Conservation (phyloP, 2,888 invertebrate species). For the Mythimna loreyi region DNA sequence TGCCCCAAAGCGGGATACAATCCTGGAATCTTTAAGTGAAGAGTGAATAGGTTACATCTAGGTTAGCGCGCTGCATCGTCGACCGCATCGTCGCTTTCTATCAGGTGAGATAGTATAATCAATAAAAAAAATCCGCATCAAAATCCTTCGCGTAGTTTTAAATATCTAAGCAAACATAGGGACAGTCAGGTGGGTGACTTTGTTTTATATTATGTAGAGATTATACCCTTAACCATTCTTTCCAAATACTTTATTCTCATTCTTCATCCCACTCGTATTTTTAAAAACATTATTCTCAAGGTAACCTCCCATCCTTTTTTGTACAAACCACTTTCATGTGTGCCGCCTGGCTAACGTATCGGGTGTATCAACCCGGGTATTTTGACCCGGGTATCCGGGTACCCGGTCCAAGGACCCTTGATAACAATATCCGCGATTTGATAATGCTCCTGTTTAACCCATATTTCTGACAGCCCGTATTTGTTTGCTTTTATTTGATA, state of each 20-base stretch:
- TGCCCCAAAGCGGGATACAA: no score
- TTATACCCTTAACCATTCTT: not conserved
- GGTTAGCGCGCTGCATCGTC: no score
- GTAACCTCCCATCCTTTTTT: slow-evolving; percentile 28
- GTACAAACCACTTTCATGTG: slow-evolving; percentile 41
- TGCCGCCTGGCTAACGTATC: slow-evolving; percentile 46
- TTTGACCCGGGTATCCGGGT: slow-evolving; percentile 29
- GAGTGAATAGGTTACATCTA: no score
- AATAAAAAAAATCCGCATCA: no score
- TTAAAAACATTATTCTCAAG: slow-evolving; percentile 29
- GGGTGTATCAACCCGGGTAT: slow-evolving; percentile 38
- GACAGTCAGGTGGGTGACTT: no score
- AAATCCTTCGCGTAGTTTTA: no score
- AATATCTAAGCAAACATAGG: no score
- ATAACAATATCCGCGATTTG: slow-evolving; percentile 46
- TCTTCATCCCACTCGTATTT: slow-evolving; percentile 8
- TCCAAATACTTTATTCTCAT: slow-evolving; percentile 21
- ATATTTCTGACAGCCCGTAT: slow-evolving; percentile 35
- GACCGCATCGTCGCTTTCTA: no score
- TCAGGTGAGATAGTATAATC: no score
- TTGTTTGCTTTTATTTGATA: slow-evolving; percentile 23
- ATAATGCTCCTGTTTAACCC: slow-evolving; percentile 38
- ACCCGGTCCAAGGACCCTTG: slow-evolving; percentile 23
- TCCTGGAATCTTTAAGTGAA: no score
- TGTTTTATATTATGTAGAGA: no score